These are phyloP conservation scores for Tinamus guttatus DNA, from an alignment of 2,113 vertebrate genomes.

Conservation along the genomic window DNA sequence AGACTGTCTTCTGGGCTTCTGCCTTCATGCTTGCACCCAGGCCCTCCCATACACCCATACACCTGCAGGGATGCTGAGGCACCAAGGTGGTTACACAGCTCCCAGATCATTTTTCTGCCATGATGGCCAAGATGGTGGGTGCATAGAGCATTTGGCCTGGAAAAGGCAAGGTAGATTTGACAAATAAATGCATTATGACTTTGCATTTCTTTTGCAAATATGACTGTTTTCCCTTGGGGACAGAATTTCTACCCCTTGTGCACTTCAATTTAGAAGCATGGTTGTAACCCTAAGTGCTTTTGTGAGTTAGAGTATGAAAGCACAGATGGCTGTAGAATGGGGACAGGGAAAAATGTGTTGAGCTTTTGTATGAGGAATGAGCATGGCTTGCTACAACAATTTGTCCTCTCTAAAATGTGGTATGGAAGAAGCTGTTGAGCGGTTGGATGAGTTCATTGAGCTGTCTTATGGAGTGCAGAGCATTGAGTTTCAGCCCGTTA, in stretches of 20 bases:
- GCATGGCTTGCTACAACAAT: not conserved
- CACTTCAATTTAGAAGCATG: fast-evolving
- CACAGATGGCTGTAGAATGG: not conserved
- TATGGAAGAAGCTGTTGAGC: not conserved
- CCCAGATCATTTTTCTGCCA: not conserved
- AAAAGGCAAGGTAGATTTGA: not conserved
- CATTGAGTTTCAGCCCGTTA: not conserved
- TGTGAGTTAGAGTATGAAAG: not conserved
- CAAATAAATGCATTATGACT: not conserved
- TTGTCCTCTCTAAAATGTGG: not conserved
- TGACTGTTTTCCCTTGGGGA: not conserved
- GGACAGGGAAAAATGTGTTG: not conserved
- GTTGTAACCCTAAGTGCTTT: not conserved
- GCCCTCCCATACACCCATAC: not conserved
- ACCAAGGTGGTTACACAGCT: not conserved
- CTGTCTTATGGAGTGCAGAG: not conserved
- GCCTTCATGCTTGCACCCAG: not conserved
- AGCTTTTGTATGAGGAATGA: not conserved
- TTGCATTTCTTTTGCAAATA: not conserved
- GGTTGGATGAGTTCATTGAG: not conserved
- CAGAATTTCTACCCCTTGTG: not conserved
- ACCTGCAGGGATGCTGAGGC: not conserved
- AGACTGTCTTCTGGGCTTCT: fast-evolving
- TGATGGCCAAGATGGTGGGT: not conserved
- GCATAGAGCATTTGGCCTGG: not conserved